phyloP scores from a whole-genome alignment of 1,140 invertebrate genomes.

The Melitaea cinxia region DNA sequence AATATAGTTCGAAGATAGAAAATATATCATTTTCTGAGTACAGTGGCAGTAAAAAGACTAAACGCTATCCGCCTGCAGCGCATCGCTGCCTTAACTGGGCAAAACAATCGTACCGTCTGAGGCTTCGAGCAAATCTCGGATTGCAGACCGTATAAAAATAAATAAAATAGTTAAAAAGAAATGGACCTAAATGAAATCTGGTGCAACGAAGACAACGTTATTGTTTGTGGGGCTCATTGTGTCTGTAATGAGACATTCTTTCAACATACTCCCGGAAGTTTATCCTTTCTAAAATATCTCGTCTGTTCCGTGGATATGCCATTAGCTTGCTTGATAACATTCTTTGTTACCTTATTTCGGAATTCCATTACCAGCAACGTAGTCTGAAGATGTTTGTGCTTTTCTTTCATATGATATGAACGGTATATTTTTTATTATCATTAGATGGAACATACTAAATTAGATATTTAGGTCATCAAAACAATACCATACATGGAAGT shows the following conservation, averaged over 20 bases:
- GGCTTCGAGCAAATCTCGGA: constrained; percentile 26
- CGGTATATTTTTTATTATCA: too few species aligned
- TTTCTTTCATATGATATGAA: too few species aligned
- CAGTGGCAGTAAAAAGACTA: too few species aligned
- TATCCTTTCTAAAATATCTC: constrained; percentile 26
- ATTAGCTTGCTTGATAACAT: constrained; percentile 1
- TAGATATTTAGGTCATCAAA: too few species aligned
- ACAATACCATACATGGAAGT: too few species aligned
- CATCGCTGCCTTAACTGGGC: neutral
- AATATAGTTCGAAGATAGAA: too few species aligned
- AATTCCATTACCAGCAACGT: too few species aligned
- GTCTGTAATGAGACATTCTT: constrained; percentile 38
- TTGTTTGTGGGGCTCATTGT: constrained; percentile 26
- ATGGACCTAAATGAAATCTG: constrained; percentile 34
- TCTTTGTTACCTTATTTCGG: constrained; percentile 9
- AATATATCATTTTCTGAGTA: too few species aligned
- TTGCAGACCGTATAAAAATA: constrained; percentile 24
- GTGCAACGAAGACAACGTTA: constrained; percentile 27
- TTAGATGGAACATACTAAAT: too few species aligned
- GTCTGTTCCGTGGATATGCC: neutral
- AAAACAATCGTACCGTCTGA: constrained; percentile 13
- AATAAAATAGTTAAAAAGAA: constrained; percentile 30
- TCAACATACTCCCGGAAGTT: constrained; percentile 23
- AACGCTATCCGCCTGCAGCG: neutral
- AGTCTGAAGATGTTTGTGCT: neutral